These are phyloP conservation scores for Perca schrenkii DNA, from an alignment of 2,113 vertebrate genomes.

Conservation along the genomic window DNA sequence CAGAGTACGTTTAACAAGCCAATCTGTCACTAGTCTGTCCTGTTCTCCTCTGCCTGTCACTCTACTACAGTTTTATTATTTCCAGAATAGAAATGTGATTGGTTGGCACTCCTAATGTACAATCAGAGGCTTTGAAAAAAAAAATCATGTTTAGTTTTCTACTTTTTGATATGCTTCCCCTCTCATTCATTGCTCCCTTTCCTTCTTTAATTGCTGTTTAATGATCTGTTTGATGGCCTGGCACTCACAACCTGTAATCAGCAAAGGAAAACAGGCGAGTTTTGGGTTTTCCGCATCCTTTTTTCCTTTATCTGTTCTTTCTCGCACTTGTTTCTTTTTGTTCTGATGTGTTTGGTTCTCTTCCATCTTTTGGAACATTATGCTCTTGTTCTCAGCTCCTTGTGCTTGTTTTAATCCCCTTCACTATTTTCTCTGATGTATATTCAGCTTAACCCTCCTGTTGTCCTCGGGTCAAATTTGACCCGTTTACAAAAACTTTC, in stretches of 20 bases:
- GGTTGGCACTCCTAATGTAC: conserved; percentile 38
- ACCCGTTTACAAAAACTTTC: no score
- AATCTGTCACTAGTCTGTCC: background rate
- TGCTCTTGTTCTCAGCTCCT: conserved; percentile 2
- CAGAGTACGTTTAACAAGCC: background rate
- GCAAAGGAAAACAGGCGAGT: conserved; percentile 51
- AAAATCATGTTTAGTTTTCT: conserved; percentile 55
- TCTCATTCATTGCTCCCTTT: conserved; percentile 46
- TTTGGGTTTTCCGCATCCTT: conserved; percentile 49
- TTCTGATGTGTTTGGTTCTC: conserved; percentile 13
- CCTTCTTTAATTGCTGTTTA: conserved; percentile 73
- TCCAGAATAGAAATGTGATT: conserved; percentile 56
- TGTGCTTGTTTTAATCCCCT: background rate
- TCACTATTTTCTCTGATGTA: background rate
- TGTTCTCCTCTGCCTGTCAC: background rate
- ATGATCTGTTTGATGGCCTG: conserved; percentile 68
- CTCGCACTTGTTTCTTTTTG: conserved; percentile 45
- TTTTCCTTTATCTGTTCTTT: conserved; percentile 63
- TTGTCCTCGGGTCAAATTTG: no score
- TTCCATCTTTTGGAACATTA: conserved; percentile 20
- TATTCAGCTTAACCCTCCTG: conserved; percentile 2
- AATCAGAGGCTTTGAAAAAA: conserved; percentile 57
- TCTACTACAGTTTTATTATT: conserved; percentile 49
- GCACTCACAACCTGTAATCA: conserved; percentile 63
- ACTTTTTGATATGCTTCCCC: conserved; percentile 59